A percentile compares a stretch with the other conserved stretches of the same genome.
These are phyloP conservation scores for Aleiodes alternator DNA, from an alignment of 2,888 invertebrate species.

Conservation along the genomic window DNA sequence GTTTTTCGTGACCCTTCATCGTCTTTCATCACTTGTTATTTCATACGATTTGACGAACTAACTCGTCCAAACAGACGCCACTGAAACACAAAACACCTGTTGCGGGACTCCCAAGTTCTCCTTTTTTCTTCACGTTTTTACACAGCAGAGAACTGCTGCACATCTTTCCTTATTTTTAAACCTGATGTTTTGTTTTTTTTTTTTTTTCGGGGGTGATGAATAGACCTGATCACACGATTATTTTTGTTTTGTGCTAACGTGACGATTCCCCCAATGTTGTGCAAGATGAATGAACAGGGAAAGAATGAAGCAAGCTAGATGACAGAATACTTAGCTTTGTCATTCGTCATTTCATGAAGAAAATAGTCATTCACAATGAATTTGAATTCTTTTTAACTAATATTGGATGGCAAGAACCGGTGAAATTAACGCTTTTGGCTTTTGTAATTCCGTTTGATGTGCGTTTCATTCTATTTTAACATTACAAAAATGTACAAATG, in stretches of 20 bases:
- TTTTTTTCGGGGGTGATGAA: no score
- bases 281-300: no score
- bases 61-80: not conserved
- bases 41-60: not conserved
- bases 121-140: not conserved
- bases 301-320: no score
- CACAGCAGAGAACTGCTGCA: not conserved
- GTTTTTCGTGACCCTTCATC: not conserved
- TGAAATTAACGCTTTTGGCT: constrained; percentile 35
- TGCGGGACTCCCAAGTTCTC: constrained; percentile 15
- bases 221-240: no score
- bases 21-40: not conserved
- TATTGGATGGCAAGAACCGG: not conserved
- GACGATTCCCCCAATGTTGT: no score
- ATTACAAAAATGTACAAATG: constrained; percentile 60
- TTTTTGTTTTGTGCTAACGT: no score
- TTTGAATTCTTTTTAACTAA: no score
- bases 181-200: no score
- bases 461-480: constrained; percentile 69
- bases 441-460: constrained; percentile 65
- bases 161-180: constrained; percentile 2
- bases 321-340: no score
- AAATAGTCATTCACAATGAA: no score
- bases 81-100: constrained; percentile 45
- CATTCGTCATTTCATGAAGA: no score